phyloP scores from a whole-genome alignment of 2,797 vertebrate genomes.

The Alosa sapidissima region DNA sequence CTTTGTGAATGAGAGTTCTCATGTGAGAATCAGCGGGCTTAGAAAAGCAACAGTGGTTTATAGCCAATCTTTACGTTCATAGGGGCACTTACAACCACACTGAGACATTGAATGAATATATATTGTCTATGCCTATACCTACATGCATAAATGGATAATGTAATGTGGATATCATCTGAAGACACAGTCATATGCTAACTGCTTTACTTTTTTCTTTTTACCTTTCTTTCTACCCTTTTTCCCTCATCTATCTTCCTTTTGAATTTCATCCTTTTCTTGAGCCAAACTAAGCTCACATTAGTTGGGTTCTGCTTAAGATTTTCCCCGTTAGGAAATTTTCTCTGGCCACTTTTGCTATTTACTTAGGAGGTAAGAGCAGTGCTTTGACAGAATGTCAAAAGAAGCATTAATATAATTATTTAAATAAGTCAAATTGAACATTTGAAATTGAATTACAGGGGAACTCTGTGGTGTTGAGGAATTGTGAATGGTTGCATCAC shows the following conservation, averaged over 20 bases:
- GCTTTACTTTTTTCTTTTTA: background rate
- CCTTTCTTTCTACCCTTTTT: background rate
- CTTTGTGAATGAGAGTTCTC: background rate
- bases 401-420: background rate
- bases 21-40: background rate
- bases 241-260: background rate
- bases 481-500: slow-evolving; percentile 10
- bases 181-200: background rate
- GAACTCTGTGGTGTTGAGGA: background rate
- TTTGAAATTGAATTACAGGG: background rate
- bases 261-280: background rate
- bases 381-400: background rate
- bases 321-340: background rate
- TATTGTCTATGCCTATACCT: background rate
- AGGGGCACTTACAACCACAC: background rate
- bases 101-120: background rate
- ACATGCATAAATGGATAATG: background rate
- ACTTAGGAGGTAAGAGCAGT: background rate
- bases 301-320: background rate
- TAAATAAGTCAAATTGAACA: background rate
- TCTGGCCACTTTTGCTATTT: background rate
- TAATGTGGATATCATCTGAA: background rate
- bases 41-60: background rate
- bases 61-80: background rate
- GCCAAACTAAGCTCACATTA: background rate